Evolutionary conservation across 2,888 invertebrate species (phyloP).

Genomic region (Dromius quadrimaculatus): DNA sequence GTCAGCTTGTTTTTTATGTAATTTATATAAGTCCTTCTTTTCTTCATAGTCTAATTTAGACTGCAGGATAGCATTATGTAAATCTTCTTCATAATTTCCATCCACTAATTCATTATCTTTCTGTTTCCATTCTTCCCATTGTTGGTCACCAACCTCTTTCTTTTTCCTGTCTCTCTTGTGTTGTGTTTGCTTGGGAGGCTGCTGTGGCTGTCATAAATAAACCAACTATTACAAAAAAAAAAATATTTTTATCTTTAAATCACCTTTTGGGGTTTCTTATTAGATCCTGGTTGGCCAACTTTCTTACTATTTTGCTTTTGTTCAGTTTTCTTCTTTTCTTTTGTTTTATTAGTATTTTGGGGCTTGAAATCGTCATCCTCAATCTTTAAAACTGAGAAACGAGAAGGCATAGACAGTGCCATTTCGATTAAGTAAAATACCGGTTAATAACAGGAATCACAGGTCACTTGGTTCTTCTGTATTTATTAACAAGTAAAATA

Average conservation of each 20-base stretch:
- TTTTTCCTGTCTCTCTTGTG: constrained; percentile 64
- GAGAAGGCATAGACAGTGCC: constrained; percentile 77
- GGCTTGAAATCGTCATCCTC: constrained; percentile 76
- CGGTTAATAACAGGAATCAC: constrained; percentile 12
- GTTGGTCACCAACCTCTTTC: constrained; percentile 69
- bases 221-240: constrained; percentile 4
- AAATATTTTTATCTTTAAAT: neutral
- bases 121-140: constrained; percentile 82
- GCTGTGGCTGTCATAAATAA: neutral
- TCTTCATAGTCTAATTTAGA: constrained; percentile 82
- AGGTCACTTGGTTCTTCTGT: neutral
- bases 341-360: constrained; percentile 66
- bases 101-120: constrained; percentile 77
- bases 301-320: constrained; percentile 59
- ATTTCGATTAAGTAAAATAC: constrained; percentile 60
- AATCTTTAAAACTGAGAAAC: constrained; percentile 80
- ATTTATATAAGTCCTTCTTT: constrained; percentile 65
- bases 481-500: constrained; percentile 1
- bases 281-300: constrained; percentile 57
- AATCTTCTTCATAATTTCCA: constrained; percentile 71
- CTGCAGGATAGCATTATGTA: constrained; percentile 77
- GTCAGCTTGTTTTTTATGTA: constrained; percentile 66
- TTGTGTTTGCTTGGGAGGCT: constrained; percentile 52
- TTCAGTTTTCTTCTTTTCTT: constrained; percentile 61
- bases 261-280: constrained; percentile 54